Evolutionary conservation across 2,888 invertebrate species (phyloP), one percentile per base, ranked within the genome.

Genomic region (Drosophila maculinotata): DNA sequence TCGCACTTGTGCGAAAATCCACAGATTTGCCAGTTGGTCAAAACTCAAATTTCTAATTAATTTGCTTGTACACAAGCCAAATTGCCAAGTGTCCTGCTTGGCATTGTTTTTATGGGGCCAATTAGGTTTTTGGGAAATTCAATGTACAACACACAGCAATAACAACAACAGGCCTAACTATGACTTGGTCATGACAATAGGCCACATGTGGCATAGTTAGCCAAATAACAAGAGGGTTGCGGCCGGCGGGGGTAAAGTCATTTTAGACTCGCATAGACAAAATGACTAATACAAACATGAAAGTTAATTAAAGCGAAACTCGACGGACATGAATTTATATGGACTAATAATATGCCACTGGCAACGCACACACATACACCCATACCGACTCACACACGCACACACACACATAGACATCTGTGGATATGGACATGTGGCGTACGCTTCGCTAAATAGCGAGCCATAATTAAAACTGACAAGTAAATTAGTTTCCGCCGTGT

Each of bases 281-380:
- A 74, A 69, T 47, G 56, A 57, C 80, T 79, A 83, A 83, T 79
- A 69, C 77, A 86, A 88, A 88, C 83, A 83, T 88, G 80, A 83
- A 83, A 88, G 83, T 83, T 83, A 83, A 83, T 83, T 83, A 88
- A 83, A 86, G 67, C 83, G 75, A 79, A 79, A 86, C 83, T 69
- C 83, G 58, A 70, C 86, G 69, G 86, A 83, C 83, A 83, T 83
- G 84, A 83, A 86, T 83, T 83, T 86, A 83, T 86, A 86, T 88
- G 70, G 76, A 56, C 84, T 74, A 86, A 88, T 82, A 88, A 79
- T 88, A 88, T 72, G 83, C 88, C 76, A 70, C 66, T 45, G 64
- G 79, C 67, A 35, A 54, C 20, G 38, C 38, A 48, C 45, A 39
- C 39, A 31, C 47, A 31, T 17, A 47, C 17, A 28, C 45, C 35